Base-by-base conservation (phyloP, 2,797 vertebrate species). In the Tadarida brasiliensis region DNA sequence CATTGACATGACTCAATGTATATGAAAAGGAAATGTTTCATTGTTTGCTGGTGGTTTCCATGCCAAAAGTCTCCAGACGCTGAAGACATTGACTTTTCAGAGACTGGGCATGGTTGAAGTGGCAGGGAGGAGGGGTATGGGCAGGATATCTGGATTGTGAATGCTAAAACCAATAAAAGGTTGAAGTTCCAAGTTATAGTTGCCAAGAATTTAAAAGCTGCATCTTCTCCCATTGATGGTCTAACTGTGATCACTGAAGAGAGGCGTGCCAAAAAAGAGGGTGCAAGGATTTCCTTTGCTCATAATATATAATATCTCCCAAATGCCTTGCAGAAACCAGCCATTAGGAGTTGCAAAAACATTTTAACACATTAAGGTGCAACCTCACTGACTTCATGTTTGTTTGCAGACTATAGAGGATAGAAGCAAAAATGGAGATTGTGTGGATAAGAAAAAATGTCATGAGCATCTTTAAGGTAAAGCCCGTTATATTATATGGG, bases 21-120 rank as follows among this genome's bases (percentile, higher is more conserved):
- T 76, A 85, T 39, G 70, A 85, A 94, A 88, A 95, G 95, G 92
- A 95, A 95, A 94, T 82, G 83, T 93, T 95, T 76, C 63, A 39
- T 96, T 91, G 94, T 57, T 84, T 91, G 71, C 12, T 67, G 33
- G 26, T 95, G 74, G 82, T 93, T 97, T 96, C 89, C 30, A 71
- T 59, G 94, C 95, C 88, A 81, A 85, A 86, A 78, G 59, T 88
- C 92, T 94, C 35, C 59, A 94, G 90, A 95, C 14, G 10, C 67
- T 56, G 39, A 90, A 85, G 70, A 83, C 63, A 94, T 0, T 68
- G 90, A 95, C 61, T 76, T 86, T 95, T 91, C 86, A 91, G 86
- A 95, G 67, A 82, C 68, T 6, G 39, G 26, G 59, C 19, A 49
- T 33, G 73, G 80, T 30, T 22, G 3, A 35, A 86, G 14, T 77